A percentile compares a stretch with the other conserved stretches of the same genome.
Evolutionary conservation across 2,888 invertebrate species (phyloP).

Genomic region (Habroteleia sp.): DNA sequence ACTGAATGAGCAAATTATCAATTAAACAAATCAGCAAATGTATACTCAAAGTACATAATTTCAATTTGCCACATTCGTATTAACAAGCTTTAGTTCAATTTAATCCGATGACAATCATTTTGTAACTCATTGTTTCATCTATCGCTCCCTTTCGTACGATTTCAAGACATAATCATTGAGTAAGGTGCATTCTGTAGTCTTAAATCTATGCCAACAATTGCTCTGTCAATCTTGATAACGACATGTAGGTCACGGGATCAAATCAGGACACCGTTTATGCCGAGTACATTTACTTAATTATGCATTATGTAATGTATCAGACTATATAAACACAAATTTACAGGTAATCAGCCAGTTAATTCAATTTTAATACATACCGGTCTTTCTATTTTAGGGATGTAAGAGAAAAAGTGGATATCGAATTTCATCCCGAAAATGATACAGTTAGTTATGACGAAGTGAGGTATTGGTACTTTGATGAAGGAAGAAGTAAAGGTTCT

Average conservation of each 20-base stretch:
- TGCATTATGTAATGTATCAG: constrained; percentile 33
- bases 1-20: constrained; percentile 9
- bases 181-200: constrained; percentile 62
- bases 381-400: constrained; percentile 86
- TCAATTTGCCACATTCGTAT: constrained; percentile 40
- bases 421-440: constrained; percentile 86
- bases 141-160: constrained; percentile 50
- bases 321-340: no score
- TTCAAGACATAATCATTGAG: constrained; percentile 61
- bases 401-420: constrained; percentile 87
- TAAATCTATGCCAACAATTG: constrained; percentile 69
- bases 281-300: constrained; percentile 36
- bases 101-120: constrained; percentile 50
- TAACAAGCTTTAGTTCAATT: constrained; percentile 37
- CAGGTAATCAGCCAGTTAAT: no score
- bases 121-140: constrained; percentile 53
- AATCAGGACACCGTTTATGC: constrained; percentile 58
- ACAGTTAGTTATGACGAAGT: constrained; percentile 88
- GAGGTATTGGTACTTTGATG: constrained; percentile 87
- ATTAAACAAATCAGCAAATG: constrained; percentile 34
- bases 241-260: constrained; percentile 70
- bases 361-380: no score
- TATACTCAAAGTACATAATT: constrained; percentile 9
- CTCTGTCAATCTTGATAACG: constrained; percentile 75
- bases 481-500: constrained; percentile 85